Conservation (phyloP, 1,140 invertebrate genomes). For the Drosophila punjabiensis region DNA sequence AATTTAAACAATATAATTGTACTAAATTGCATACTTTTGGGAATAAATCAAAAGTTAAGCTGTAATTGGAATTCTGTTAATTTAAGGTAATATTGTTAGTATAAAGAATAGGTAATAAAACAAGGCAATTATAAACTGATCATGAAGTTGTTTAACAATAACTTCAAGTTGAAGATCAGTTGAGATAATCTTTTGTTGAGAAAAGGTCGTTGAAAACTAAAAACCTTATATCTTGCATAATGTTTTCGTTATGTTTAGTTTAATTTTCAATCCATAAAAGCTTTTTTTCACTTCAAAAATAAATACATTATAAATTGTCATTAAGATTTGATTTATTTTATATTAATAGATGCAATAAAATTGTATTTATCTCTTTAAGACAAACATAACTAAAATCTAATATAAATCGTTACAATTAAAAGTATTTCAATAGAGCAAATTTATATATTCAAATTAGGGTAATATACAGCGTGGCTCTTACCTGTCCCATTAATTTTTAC, state of each 20-base stretch:
- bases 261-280: no score
- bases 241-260: no score
- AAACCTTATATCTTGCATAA: not conserved
- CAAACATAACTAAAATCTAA: not conserved
- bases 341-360: not conserved
- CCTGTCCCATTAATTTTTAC: conserved; percentile 6
- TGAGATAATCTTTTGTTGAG: not conserved
- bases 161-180: not conserved
- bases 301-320: no score
- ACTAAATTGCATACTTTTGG: conserved; percentile 23
- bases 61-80: no score
- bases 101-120: not conserved
- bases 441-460: not conserved
- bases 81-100: no score
- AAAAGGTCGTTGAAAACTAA: not conserved
- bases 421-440: not conserved
- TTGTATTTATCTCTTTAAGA: no score
- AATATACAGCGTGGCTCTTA: not conserved
- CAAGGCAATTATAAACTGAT: not conserved
- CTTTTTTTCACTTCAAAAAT: no score
- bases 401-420: not conserved
- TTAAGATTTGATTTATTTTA: not conserved
- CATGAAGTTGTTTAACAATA: not conserved
- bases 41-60: conserved; percentile 9
- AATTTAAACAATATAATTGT: not conserved